phyloP scores from a whole-genome alignment of 2,797 vertebrate genomes.

The Phoxinus dragarum region DNA sequence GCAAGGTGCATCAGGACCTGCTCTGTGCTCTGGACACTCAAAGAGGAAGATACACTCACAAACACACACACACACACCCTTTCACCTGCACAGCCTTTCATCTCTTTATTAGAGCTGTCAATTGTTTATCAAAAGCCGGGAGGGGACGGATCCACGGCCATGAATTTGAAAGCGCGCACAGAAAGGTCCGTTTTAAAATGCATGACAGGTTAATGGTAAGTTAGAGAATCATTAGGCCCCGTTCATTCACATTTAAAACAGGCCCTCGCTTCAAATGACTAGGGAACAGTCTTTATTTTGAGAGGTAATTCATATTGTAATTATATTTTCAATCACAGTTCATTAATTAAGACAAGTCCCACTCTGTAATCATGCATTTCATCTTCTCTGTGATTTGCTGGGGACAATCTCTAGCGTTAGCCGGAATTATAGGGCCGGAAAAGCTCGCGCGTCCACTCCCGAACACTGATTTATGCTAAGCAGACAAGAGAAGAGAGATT shows the following conservation, averaged over 20 bases:
- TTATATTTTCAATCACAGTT: conserved; percentile 87
- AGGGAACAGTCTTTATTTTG: conserved; percentile 80
- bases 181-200: conserved; percentile 77
- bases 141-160: conserved; percentile 59
- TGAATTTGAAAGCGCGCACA: conserved; percentile 73
- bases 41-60: conserved; percentile 42
- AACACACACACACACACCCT: conserved; percentile 29
- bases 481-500: conserved; percentile 3
- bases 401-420: conserved; percentile 70
- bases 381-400: conserved; percentile 73
- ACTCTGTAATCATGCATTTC: conserved; percentile 84
- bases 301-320: conserved; percentile 87
- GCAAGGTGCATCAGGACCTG: conserved; percentile 46
- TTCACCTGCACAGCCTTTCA: conserved; percentile 73
- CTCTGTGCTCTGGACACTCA: conserved; percentile 26
- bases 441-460: conserved; percentile 52
- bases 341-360: conserved; percentile 82
- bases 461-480: conserved; percentile 50
- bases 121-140: conserved; percentile 82
- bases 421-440: conserved; percentile 45
- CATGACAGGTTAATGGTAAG: conserved; percentile 84
- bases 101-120: conserved; percentile 80
- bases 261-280: conserved; percentile 80
- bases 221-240: conserved; percentile 77
- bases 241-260: conserved; percentile 81